Conservation (phyloP, 2,113 vertebrate genomes). For the Macquaria ambigua region DNA sequence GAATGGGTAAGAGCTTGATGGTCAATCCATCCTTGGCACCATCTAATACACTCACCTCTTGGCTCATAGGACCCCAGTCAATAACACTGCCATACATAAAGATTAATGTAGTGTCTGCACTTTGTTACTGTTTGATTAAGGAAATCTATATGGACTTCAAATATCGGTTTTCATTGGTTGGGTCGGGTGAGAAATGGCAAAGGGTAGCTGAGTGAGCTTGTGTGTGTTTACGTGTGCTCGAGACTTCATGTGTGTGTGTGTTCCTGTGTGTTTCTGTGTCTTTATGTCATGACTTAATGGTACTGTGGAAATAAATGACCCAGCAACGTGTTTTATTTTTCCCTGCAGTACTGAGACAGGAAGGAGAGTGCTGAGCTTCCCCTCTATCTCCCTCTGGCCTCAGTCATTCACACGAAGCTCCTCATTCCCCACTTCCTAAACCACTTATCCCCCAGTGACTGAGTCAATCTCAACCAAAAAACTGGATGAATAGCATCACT, state of each 20-base stretch:
- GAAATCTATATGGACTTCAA: conserved; percentile 61
- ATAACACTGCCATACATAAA: conserved; percentile 75
- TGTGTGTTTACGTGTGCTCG: conserved; percentile 16
- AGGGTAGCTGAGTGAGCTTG: conserved; percentile 19
- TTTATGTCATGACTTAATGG: conserved; percentile 66
- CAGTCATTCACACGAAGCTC: conserved; percentile 69
- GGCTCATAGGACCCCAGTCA: conserved; percentile 58
- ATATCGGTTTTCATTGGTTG: conserved; percentile 50
- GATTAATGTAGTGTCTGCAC: conserved; percentile 76
- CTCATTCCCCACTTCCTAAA: conserved; percentile 70
- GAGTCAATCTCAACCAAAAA: conserved; percentile 57
- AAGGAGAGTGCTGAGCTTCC: conserved; percentile 54
- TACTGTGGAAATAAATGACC: conserved; percentile 71
- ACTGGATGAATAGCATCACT: conserved; percentile 62
- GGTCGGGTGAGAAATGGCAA: conserved; percentile 38
- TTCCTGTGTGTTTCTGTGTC: conserved; percentile 42
- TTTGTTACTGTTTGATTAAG: conserved; percentile 76
- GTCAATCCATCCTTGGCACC: conserved; percentile 62
- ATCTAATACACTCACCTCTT: conserved; percentile 66
- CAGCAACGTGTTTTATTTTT: conserved; percentile 59
- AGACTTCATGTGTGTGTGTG: background rate
- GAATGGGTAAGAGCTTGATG: conserved; percentile 91
- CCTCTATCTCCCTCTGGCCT: conserved; percentile 60
- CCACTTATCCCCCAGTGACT: conserved; percentile 65
- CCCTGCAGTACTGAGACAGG: conserved; percentile 57